Conservation (phyloP, 2,888 invertebrate species). For the Brachyopa scutellaris region DNA sequence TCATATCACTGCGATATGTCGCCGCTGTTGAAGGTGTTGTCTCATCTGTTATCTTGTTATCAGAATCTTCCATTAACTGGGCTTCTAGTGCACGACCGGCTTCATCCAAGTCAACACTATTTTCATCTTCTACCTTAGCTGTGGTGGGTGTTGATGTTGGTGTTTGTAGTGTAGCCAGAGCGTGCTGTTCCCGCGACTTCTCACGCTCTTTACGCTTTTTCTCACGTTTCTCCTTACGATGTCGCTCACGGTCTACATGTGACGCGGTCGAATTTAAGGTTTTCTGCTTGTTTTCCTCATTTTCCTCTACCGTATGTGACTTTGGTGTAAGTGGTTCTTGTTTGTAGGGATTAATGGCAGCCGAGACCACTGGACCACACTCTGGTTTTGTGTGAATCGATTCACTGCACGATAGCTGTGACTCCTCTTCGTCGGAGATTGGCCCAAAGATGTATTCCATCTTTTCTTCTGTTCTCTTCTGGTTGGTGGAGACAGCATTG, state of each 20-base stretch:
- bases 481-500: slow-evolving; percentile 61
- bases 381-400: slow-evolving; percentile 53
- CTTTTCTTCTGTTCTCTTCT: slow-evolving; percentile 86
- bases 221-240: slow-evolving; percentile 84
- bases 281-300: slow-evolving; percentile 78
- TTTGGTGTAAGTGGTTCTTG: slow-evolving; percentile 79
- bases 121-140: slow-evolving; percentile 84
- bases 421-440: slow-evolving; percentile 88
- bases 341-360: slow-evolving; percentile 80
- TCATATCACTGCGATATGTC: slow-evolving; percentile 80
- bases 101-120: slow-evolving; percentile 91
- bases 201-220: slow-evolving; percentile 86
- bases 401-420: slow-evolving; percentile 77
- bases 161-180: slow-evolving; percentile 74
- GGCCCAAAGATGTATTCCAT: slow-evolving; percentile 95
- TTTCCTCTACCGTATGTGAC: slow-evolving; percentile 77
- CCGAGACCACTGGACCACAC: slow-evolving; percentile 79
- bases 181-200: slow-evolving; percentile 81
- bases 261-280: slow-evolving; percentile 65
- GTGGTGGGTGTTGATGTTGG: slow-evolving; percentile 48
- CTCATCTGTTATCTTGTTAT: slow-evolving; percentile 82
- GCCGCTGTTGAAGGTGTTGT: slow-evolving; percentile 80
- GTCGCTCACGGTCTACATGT: slow-evolving; percentile 79
- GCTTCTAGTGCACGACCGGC: slow-evolving; percentile 92
- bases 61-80: slow-evolving; percentile 88